phyloP scores from a whole-genome alignment of 1,140 invertebrate species.

The Trigoniulus corallinus region DNA sequence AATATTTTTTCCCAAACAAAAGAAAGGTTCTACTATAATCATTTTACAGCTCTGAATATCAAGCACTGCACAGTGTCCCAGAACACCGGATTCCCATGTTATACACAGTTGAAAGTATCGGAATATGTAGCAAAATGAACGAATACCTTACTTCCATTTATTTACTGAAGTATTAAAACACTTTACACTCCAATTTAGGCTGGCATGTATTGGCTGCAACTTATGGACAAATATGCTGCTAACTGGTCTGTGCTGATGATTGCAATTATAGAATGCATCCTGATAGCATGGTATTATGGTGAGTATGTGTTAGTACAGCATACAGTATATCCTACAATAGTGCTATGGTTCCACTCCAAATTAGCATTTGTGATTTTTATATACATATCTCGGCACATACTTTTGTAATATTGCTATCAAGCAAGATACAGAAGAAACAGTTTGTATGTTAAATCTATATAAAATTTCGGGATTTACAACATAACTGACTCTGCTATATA shows the following conservation, averaged over 20 bases:
- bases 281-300: conserved; percentile 31
- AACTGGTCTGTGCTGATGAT: conserved; percentile 70
- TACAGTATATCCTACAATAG: neutral
- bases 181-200: conserved; percentile 22
- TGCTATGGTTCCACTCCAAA: neutral
- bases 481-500: neutral
- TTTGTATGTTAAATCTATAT: neutral
- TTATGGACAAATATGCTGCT: conserved; percentile 73
- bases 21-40: no score
- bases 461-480: neutral
- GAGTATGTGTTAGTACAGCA: conserved; percentile 5
- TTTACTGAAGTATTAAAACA: no score
- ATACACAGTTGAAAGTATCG: no score
- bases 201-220: conserved; percentile 64
- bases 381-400: no score
- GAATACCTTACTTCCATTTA: no score
- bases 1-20: no score
- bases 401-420: no score
- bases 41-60: no score
- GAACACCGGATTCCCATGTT: no score
- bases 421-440: neutral
- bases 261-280: conserved; percentile 36
- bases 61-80: no score
- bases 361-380: no score
- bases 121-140: no score